Percentiles rank a stretch among this genome's conserved stretches.
Evolutionary conservation across 2,113 vertebrate species (phyloP).

Genomic region (Pogona vitticeps): DNA sequence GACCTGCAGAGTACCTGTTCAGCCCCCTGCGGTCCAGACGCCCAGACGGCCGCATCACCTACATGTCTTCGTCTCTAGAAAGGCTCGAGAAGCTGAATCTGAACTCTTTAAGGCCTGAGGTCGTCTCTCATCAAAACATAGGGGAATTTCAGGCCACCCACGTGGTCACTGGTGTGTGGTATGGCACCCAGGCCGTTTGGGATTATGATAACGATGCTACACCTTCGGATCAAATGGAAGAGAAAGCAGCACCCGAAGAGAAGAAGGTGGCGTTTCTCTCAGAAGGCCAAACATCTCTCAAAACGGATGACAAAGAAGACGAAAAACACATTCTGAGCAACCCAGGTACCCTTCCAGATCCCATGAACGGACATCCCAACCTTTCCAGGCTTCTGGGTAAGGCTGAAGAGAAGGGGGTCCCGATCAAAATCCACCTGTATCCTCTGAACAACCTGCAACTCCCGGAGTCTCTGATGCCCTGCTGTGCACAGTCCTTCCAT

Average conservation of each 20-base stretch:
- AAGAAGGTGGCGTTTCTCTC: no score
- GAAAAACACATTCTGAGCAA: no score
- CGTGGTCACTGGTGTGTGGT: not conserved
- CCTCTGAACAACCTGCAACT: not conserved
- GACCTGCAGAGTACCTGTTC: not conserved
- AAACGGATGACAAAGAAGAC: no score
- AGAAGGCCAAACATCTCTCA: no score
- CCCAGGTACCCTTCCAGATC: not conserved
- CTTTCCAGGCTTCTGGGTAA: not conserved
- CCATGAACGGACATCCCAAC: not conserved
- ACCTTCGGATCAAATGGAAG: not conserved
- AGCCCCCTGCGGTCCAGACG: not conserved
- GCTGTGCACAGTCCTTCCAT: not conserved
- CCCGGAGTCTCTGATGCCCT: rapidly evolving
- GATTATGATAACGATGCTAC: not conserved
- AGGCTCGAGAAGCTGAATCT: not conserved
- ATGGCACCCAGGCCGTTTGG: not conserved
- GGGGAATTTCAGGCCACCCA: not conserved
- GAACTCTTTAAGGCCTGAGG: not conserved
- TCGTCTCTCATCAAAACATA: not conserved
- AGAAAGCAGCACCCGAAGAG: no score
- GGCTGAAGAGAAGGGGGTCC: not conserved
- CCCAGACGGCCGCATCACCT: not conserved
- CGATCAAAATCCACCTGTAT: not conserved
- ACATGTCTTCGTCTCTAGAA: not conserved